Evolutionary conservation across 2,113 vertebrate species (phyloP), one percentile per base, ranked within the genome.

Genomic region (Hemicordylus capensis): DNA sequence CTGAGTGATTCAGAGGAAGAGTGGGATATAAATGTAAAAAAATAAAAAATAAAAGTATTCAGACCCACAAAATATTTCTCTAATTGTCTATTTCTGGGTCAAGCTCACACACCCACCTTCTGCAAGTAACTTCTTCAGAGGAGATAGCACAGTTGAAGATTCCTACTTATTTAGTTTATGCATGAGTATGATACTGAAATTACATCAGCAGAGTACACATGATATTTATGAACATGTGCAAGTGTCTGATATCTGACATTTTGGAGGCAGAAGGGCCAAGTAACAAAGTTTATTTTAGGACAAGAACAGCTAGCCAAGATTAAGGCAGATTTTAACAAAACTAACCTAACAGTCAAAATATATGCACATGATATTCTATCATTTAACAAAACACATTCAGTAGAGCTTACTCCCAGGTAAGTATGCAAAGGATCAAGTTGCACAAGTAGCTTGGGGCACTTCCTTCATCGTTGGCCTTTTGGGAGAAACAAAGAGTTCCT

Each of bases 211-310:
- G 3, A 59, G 82, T 76, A 85, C 91, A 90, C 88, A 67, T 69
- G 31, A 37, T 51, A 31, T 67, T 44, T 39, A 39, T 5, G 37
- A 58, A 78, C 51, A 76, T 63, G 84, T 95, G 92, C 81, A 94
- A 80, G 72, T 0, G 4, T 88, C 83, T 89, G 91, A 93, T 95
- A 93, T 90, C 92, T 51, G 84, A 80, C 22, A 48, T 56, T 76
- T 58, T 51, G 12, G 39, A 8, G 0, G 1, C 22, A 10, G 28
- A 24, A 11, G 1, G 11, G 22, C 24, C 17, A 34, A 78, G 34
- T n/a, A 69, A 67, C 64, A 79, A 74, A 83, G 59, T 56, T 61
- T 66, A 86, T 76, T 85, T 88, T 73, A 83, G 67, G 70, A 87
- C 87, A 74, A 79, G 85, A 88, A 3, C 42, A 84, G 20, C 26